These are phyloP conservation scores for Epinephelus malabaricus DNA, from an alignment of 2,797 vertebrate species.

Conservation along the genomic window DNA sequence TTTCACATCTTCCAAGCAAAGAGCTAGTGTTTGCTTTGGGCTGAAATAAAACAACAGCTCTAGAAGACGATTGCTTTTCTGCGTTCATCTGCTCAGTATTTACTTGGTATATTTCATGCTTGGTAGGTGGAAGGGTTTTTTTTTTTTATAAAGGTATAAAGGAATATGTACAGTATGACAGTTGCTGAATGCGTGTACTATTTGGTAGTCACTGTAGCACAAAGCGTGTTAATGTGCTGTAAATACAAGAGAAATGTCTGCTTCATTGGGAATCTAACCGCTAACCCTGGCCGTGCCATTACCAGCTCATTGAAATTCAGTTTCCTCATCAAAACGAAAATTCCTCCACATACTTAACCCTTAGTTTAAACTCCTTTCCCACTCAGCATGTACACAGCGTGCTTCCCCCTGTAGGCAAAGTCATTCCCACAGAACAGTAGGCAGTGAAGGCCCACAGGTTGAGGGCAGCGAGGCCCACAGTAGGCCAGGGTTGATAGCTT, in stretches of 20 bases:
- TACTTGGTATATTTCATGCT: not conserved
- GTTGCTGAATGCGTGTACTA: no score
- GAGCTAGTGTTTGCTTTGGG: not conserved
- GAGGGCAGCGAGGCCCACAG: slow-evolving; percentile 60
- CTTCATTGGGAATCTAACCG: slow-evolving; percentile 4
- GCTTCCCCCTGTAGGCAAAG: slow-evolving; percentile 23
- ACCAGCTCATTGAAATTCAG: slow-evolving; percentile 41
- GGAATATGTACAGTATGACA: no score
- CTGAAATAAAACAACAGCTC: slow-evolving; percentile 15
- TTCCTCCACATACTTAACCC: slow-evolving; percentile 53
- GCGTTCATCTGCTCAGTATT: not conserved
- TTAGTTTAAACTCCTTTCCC: slow-evolving; percentile 34
- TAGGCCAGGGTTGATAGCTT: slow-evolving; percentile 62
- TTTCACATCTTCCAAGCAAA: not conserved
- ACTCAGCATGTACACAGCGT: slow-evolving; percentile 1
- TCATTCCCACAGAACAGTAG: slow-evolving; percentile 51
- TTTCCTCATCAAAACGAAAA: slow-evolving; percentile 45
- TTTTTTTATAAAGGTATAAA: no score
- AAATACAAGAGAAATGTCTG: not conserved
- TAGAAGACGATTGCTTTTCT: not conserved
- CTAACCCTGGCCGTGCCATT: slow-evolving; percentile 8
- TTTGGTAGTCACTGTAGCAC: not conserved
- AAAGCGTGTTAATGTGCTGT: slow-evolving; percentile 15
- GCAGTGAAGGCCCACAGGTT: slow-evolving; percentile 39
- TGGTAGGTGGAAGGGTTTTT: no score